These are phyloP conservation scores for Branchellion lobata DNA, from an alignment of 2,888 invertebrate species.

Conservation along the genomic window DNA sequence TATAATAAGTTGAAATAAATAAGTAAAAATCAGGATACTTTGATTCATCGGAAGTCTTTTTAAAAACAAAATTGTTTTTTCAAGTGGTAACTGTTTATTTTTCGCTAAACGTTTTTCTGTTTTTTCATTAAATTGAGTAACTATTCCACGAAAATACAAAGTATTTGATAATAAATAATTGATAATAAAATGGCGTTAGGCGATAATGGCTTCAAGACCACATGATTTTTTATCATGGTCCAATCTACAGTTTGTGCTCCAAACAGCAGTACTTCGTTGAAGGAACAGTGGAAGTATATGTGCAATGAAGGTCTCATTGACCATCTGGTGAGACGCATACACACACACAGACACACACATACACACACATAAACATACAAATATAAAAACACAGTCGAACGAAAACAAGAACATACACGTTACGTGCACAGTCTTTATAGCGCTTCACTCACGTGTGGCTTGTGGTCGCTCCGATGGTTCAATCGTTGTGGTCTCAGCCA, in stretches of 20 bases:
- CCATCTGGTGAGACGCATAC: conserved; percentile 70
- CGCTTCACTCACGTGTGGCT: conserved; percentile 87
- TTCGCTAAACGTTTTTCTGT: no score
- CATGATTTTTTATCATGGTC: no score
- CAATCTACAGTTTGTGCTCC: conserved; percentile 47
- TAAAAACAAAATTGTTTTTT: no score
- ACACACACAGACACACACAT: background rate
- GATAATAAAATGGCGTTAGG: no score
- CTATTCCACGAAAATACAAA: no score
- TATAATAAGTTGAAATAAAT: no score
- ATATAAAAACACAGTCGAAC: background rate
- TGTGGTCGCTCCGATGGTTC: conserved; percentile 93
- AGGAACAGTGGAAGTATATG: conserved; percentile 83
- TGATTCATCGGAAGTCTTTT: no score
- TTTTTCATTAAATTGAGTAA: no score
- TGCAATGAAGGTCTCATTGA: conserved; percentile 87
- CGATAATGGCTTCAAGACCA: no score
- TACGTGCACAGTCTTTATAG: conserved; percentile 89
- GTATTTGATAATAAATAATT: no score
- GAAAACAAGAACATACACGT: conserved; percentile 60
- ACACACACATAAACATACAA: conserved; percentile 19
- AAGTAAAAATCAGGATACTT: no score
- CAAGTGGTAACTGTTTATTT: no score
- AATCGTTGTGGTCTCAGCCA: conserved; percentile 91
- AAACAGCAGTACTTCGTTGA: conserved; percentile 62